Evolutionary conservation across 2,888 invertebrate genomes (phyloP).

Genomic region (Himalopsyche japonica): DNA sequence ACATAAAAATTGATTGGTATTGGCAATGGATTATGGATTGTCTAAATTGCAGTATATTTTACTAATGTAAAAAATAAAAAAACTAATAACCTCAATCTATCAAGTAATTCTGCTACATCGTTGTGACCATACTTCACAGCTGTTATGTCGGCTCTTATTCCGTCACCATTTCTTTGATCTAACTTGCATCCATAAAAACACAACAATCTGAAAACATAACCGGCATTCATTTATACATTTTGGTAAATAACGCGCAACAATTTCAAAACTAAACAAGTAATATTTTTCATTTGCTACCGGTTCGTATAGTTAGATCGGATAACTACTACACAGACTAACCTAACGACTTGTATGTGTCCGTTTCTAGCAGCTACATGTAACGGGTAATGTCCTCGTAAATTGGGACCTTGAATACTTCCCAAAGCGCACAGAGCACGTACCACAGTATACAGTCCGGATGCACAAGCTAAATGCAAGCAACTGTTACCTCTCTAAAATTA

Average conservation of each 20-base stretch:
- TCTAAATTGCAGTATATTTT: conserved; percentile 24
- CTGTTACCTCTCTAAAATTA: conserved; percentile 60
- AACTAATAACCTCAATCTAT: conserved; percentile 56
- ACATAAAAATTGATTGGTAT: too few relatives aligned
- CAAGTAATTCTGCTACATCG: conserved; percentile 69
- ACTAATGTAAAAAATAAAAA: conserved; percentile 40
- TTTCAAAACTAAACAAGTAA: neutral
- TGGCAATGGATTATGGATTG: too few relatives aligned
- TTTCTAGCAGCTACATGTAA: conserved; percentile 72
- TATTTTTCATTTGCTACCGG: neutral
- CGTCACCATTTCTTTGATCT: conserved; percentile 68
- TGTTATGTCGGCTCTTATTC: conserved; percentile 74
- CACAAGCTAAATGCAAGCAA: conserved; percentile 63
- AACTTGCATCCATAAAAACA: conserved; percentile 73
- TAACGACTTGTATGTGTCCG: conserved; percentile 71
- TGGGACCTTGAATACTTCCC: conserved; percentile 66
- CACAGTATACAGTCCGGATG: conserved; percentile 58
- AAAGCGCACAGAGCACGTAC: conserved; percentile 64
- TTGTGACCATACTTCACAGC: conserved; percentile 75
- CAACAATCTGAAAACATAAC: conserved; percentile 56
- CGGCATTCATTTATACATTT: neutral
- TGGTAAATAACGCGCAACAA: too few relatives aligned
- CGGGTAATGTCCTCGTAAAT: conserved; percentile 64
- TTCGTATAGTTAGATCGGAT: neutral
- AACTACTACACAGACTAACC: conserved; percentile 47